Evolutionary conservation across 2,888 invertebrate genomes (phyloP).

Genomic region (Ophioninae sp.): DNA sequence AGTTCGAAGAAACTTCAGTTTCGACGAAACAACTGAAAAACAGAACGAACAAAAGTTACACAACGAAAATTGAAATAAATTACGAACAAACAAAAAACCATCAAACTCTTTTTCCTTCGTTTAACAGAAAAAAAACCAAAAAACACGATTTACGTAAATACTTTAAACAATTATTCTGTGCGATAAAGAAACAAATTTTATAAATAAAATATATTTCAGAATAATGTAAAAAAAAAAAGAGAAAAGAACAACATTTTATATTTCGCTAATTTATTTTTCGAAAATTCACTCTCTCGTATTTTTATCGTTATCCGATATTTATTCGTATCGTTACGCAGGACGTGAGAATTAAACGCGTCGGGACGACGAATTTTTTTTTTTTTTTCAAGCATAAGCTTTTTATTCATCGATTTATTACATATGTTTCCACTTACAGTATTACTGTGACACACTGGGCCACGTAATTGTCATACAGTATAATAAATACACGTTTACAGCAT

Average conservation of each 20-base stretch:
- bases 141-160: too few relatives aligned
- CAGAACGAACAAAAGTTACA: too few relatives aligned
- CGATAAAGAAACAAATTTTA: too few relatives aligned
- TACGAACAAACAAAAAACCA: too few relatives aligned
- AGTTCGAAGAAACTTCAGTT: background rate
- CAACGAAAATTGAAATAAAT: too few relatives aligned
- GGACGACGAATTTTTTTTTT: background rate
- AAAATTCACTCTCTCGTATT: background rate
- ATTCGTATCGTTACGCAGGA: background rate
- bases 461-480: conserved; percentile 65
- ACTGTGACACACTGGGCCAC: conserved; percentile 76
- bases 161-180: too few relatives aligned
- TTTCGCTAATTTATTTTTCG: background rate
- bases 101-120: too few relatives aligned
- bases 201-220: too few relatives aligned
- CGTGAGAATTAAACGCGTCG: background rate
- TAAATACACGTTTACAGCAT: conserved; percentile 77
- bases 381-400: conserved; percentile 78
- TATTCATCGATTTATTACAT: conserved; percentile 81
- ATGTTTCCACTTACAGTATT: conserved; percentile 80
- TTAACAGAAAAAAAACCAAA: too few relatives aligned
- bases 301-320: background rate
- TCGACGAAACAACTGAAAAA: too few relatives aligned
- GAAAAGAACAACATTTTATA: background rate
- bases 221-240: too few relatives aligned